Conservation (phyloP, 2,113 vertebrate genomes). For the Eolophus roseicapilla region DNA sequence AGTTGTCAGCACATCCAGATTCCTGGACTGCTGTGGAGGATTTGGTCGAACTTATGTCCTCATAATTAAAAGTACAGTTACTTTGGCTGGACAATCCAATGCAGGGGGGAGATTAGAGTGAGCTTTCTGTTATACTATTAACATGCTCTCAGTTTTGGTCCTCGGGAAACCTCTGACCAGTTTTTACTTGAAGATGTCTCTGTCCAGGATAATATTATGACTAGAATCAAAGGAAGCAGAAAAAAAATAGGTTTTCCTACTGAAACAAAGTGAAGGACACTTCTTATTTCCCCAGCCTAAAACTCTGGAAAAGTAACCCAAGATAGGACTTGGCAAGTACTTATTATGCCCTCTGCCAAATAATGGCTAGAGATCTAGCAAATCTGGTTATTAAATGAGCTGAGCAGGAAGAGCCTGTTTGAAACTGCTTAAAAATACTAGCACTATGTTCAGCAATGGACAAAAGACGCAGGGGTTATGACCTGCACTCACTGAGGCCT, state of each 20-base stretch:
- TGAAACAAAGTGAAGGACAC: neutral
- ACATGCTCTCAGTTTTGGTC: neutral
- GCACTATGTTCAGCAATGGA: neutral
- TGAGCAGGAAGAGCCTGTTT: constrained; percentile 37
- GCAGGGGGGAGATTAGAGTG: neutral
- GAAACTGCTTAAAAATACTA: neutral
- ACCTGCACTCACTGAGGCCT: neutral
- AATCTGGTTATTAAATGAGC: constrained; percentile 32
- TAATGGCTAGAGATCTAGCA: neutral
- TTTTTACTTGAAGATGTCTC: neutral
- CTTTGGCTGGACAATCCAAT: neutral
- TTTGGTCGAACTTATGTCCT: neutral
- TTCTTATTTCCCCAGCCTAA: neutral
- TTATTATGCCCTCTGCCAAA: neutral
- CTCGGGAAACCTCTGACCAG: neutral
- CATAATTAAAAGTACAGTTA: neutral
- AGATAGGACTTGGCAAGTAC: neutral
- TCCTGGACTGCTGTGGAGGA: neutral
- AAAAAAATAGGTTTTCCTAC: neutral
- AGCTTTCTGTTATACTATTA: neutral
- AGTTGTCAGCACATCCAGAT: neutral
- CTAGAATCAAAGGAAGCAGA: neutral
- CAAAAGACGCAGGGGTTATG: neutral
- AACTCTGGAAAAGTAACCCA: neutral
- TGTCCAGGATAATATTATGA: neutral